Percentiles rank a stretch among this genome's conserved stretches.
These are phyloP conservation scores for Drosophila mulleri DNA, from an alignment of 2,888 invertebrate genomes.

Conservation along the genomic window DNA sequence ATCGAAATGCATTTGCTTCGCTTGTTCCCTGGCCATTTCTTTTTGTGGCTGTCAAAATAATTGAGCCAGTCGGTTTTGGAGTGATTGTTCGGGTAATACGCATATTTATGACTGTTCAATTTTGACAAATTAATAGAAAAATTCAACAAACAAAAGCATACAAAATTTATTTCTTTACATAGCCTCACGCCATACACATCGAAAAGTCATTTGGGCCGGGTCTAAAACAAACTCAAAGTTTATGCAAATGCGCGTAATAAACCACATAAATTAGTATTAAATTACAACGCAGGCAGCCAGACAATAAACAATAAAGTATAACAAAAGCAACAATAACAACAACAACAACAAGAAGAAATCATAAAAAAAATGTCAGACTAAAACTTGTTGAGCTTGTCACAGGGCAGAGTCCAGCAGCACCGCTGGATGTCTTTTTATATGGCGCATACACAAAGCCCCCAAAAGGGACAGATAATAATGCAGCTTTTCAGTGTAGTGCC, in stretches of 20 bases:
- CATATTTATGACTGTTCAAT: constrained; percentile 66
- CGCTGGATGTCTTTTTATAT: constrained; percentile 63
- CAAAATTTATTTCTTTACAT: constrained; percentile 36
- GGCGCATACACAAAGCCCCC: constrained; percentile 51
- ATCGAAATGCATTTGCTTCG: constrained; percentile 66
- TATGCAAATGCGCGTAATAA: constrained; percentile 74
- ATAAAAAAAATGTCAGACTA: constrained; percentile 29
- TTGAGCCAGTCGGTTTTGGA: constrained; percentile 38
- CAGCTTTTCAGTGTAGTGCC: constrained; percentile 48
- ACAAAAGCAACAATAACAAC: constrained; percentile 12
- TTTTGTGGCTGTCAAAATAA: constrained; percentile 68
- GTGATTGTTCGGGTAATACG: constrained; percentile 53
- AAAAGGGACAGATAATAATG: constrained; percentile 57
- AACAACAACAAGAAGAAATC: constrained; percentile 22
- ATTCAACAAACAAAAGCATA: constrained; percentile 14
- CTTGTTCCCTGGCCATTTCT: constrained; percentile 54
- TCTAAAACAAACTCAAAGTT: constrained; percentile 49
- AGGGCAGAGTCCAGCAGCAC: constrained; percentile 35
- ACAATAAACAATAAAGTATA: constrained; percentile 42
- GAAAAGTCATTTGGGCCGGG: constrained; percentile 36
- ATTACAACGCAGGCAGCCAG: constrained; percentile 56
- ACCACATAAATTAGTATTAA: constrained; percentile 81
- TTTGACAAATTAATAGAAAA: constrained; percentile 75
- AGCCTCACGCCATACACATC: constrained; percentile 55
- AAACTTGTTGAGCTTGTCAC: constrained; percentile 68